These are phyloP conservation scores for Phocides pigmalion DNA, from an alignment of 1,140 invertebrate genomes.

Conservation along the genomic window DNA sequence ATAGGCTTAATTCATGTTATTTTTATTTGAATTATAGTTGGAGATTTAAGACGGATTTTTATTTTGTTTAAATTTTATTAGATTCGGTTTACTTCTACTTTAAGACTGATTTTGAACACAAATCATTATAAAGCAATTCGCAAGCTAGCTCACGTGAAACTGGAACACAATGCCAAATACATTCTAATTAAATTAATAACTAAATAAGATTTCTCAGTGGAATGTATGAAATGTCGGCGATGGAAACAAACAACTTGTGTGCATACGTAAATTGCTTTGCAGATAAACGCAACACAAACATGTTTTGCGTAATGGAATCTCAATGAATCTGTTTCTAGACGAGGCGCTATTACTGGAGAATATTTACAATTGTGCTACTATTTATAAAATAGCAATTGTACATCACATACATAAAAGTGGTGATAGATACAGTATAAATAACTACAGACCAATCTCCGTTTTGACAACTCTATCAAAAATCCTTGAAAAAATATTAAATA, in stretches of 20 bases:
- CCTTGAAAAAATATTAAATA: slow-evolving; percentile 20
- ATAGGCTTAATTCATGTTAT: no score
- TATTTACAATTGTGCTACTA: no score
- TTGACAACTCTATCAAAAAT: slow-evolving; percentile 5
- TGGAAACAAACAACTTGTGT: slow-evolving; percentile 7
- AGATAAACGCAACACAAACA: slow-evolving; percentile 21
- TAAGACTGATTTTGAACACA: no score
- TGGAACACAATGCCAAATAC: no score
- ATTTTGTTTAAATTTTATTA: no score
- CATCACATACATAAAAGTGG: slow-evolving; percentile 7
- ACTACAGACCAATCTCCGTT: slow-evolving; percentile 3
- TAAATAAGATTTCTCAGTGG: slow-evolving; percentile 9
- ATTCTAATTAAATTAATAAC: slow-evolving; percentile 8
- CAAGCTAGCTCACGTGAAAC: no score
- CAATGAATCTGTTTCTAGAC: slow-evolving; percentile 9
- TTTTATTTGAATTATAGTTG: no score
- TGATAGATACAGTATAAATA: background rate
- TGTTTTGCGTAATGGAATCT: slow-evolving; percentile 4
- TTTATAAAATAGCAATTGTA: slow-evolving; percentile 6
- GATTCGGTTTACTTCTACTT: no score
- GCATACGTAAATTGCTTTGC: slow-evolving; percentile 11
- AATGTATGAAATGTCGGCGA: slow-evolving; percentile 4
- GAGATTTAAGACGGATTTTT: no score
- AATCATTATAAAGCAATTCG: no score
- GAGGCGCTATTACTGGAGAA: background rate